Conservation (phyloP, 1,140 invertebrate species). For the Nomia melanderi region DNA sequence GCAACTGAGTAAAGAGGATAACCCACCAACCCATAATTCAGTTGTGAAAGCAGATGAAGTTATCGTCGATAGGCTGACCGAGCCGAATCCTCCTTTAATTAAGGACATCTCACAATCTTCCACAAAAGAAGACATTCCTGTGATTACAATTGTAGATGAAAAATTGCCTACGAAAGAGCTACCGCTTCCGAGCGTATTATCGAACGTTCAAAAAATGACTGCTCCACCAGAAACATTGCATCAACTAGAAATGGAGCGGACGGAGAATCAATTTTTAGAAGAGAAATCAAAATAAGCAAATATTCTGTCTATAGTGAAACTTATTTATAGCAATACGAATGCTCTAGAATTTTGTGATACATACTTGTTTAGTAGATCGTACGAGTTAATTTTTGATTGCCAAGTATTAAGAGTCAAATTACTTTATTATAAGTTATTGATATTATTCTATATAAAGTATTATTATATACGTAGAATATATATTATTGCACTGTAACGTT, state of each 20-base stretch:
- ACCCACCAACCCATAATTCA: not conserved
- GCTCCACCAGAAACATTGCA: conserved; percentile 12
- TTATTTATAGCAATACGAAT: conserved; percentile 23
- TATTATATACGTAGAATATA: not conserved
- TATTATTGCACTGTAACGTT: not conserved
- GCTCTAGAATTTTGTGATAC: conserved; percentile 41
- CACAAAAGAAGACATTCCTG: not conserved
- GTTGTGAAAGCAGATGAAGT: conserved; percentile 11
- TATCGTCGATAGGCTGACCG: not conserved
- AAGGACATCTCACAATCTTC: conserved; percentile 45
- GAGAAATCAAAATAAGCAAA: conserved; percentile 18
- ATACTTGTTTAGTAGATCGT: conserved; percentile 12
- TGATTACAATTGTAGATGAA: not conserved
- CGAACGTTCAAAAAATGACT: conserved; percentile 45
- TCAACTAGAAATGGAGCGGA: not conserved
- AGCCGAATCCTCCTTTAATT: not conserved
- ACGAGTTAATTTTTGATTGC: conserved; percentile 14
- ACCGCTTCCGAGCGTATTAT: conserved; percentile 5
- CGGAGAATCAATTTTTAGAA: not conserved
- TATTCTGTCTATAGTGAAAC: conserved; percentile 29
- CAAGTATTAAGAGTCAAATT: conserved; percentile 6
- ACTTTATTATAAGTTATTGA: conserved; percentile 13
- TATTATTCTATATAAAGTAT: not conserved
- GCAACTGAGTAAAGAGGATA: not conserved
- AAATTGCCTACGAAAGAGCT: conserved; percentile 34